Base-by-base conservation (phyloP, 2,888 invertebrate species). In the Crematogaster levior region DNA sequence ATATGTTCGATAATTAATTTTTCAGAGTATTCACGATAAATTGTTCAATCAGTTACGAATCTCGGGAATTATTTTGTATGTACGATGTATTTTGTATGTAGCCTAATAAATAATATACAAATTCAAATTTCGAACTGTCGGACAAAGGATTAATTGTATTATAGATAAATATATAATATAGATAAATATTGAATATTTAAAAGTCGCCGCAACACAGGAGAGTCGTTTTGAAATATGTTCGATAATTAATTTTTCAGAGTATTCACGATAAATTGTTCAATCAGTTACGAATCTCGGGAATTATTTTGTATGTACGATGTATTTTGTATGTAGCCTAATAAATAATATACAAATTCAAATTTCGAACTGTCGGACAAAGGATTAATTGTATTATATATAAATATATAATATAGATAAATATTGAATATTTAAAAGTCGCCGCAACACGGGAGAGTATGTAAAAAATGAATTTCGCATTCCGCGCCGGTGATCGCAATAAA, bases 401-500 rank as follows among this genome's bases (percentile, higher is more conserved):
- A n/a, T n/a, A n/a, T n/a, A n/a, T n/a, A n/a, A n/a, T n/a, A n/a
- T n/a, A n/a, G n/a, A n/a, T n/a, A n/a, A n/a, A n/a, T n/a, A n/a
- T n/a, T 72, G n/a, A 72, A 43, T 40, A n/a, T 30, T 56, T 3
- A n/a, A 58, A 48, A 40, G 3, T 18, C 18, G 1, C 21, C 21
- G 7, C 5, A 30, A 51, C n/a, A n/a, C 34, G 15, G 12, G 9
- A 18, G 27, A 43, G 27, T n/a, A 30, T 30, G 30, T 40, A 56
- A 60, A 56, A 34, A 27, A 74, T 60, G 24, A 48, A 63, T 40
- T 46, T 48, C 18, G 34, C 21, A 24, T 61, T 24, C n/a, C 48
- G n/a, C 18, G 63, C 6, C 63, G 24, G 24, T 15, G 24, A 75
- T 51, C 37, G 37, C n/a, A 37, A 63, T 63, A 63, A 63, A 75